phyloP scores from a whole-genome alignment of 1,140 invertebrate species.

The Rhysida immarginata region DNA sequence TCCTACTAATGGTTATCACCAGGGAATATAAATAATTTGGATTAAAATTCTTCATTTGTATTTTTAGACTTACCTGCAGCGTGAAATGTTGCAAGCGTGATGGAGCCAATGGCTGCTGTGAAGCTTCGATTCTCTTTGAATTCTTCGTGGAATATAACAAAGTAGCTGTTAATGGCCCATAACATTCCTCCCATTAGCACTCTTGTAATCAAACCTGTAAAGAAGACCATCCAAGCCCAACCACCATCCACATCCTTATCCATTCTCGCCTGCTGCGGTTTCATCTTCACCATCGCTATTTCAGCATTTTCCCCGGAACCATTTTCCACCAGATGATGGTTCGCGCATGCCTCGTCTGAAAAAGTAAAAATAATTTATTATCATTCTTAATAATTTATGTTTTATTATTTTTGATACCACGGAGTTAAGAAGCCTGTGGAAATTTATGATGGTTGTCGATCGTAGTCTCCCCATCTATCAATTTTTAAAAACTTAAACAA shows the following conservation, averaged over 20 bases:
- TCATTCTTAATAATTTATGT: too few relatives aligned
- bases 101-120: constrained; percentile 23
- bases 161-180: constrained; percentile 20
- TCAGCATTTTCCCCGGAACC: neutral
- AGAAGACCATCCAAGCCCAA: constrained; percentile 23
- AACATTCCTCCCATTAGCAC: constrained; percentile 17
- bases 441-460: too few relatives aligned
- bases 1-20: too few relatives aligned
- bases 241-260: constrained; percentile 22
- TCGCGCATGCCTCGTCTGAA: neutral
- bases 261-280: neutral
- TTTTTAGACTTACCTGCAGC: constrained; percentile 16
- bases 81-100: constrained; percentile 20
- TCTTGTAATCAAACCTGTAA: constrained; percentile 14
- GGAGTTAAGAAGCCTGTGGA: too few relatives aligned
- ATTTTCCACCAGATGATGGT: neutral
- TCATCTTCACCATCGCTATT: neutral
- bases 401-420: too few relatives aligned
- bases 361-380: too few relatives aligned
- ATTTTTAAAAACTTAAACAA: too few relatives aligned
- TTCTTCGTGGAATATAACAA: constrained; percentile 19
- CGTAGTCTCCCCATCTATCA: too few relatives aligned
- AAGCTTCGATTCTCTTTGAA: constrained; percentile 20
- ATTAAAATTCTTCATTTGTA: too few relatives aligned
- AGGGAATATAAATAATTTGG: too few relatives aligned